phyloP scores from a whole-genome alignment of 1,140 invertebrate genomes.

The Camponotus pennsylvanicus region DNA sequence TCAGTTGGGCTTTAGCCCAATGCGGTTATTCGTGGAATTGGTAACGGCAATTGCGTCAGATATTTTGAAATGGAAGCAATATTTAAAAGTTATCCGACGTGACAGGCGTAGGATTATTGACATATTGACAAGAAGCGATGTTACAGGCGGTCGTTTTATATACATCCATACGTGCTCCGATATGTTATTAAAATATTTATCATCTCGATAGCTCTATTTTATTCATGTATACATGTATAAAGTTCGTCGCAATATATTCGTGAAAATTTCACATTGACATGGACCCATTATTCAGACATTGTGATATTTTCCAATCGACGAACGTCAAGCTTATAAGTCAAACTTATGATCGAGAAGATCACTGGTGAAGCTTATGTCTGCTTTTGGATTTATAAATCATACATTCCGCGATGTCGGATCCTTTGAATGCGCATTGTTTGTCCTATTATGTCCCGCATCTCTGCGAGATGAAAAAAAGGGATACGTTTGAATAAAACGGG shows the following conservation, averaged over 20 bases:
- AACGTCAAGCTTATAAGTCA: neutral
- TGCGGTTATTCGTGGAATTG: slow-evolving; percentile 1
- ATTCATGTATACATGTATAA: neutral
- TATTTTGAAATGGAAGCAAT: slow-evolving; percentile 17
- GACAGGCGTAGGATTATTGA: slow-evolving; percentile 33
- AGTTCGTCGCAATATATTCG: neutral
- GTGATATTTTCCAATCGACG: slow-evolving; percentile 32
- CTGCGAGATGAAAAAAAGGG: slow-evolving; percentile 21
- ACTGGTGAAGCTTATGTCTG: slow-evolving; percentile 6
- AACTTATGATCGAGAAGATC: slow-evolving; percentile 22
- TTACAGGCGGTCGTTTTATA: neutral
- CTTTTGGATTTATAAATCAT: neutral
- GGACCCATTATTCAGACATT: neutral
- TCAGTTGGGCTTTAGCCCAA: neutral
- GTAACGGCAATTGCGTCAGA: slow-evolving; percentile 20
- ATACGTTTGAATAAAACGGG: slow-evolving; percentile 36
- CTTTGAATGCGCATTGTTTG: slow-evolving; percentile 39
- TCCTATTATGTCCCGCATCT: slow-evolving; percentile 35
- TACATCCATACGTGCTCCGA: slow-evolving; percentile 3
- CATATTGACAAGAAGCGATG: slow-evolving; percentile 47
- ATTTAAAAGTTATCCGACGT: slow-evolving; percentile 41
- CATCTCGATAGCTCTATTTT: slow-evolving; percentile 19
- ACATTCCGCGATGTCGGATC: neutral
- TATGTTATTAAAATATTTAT: slow-evolving; percentile 49
- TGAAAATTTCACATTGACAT: slow-evolving; percentile 30